Conservation (phyloP, 2,113 vertebrate genomes). For the Anoura caudifer region DNA sequence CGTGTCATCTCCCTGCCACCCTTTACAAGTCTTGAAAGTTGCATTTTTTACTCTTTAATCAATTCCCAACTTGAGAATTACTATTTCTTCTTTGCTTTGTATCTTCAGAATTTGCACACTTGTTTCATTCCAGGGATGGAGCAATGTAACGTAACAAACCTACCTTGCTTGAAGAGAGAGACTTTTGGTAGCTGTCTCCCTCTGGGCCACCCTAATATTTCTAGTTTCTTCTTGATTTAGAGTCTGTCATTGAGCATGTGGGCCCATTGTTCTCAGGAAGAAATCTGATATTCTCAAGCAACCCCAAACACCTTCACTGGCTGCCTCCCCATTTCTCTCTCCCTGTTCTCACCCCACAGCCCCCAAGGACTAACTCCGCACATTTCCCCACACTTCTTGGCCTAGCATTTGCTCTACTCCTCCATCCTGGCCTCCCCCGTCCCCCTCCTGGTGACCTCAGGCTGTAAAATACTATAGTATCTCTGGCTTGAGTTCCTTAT, state of each 20-base stretch:
- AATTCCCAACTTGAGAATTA: conserved; percentile 3
- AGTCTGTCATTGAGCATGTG: conserved; percentile 39
- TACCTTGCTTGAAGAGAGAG: background rate
- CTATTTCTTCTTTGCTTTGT: background rate
- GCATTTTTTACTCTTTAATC: background rate
- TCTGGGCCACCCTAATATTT: background rate
- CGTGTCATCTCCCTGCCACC: background rate
- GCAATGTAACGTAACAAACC: background rate
- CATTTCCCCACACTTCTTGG: conserved; percentile 42
- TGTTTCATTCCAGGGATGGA: conserved; percentile 31
- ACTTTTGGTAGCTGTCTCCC: conserved; percentile 49
- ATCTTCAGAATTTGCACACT: background rate
- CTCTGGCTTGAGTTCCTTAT: conserved; percentile 60
- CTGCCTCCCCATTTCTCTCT: conserved; percentile 39
- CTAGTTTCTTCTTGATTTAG: conserved; percentile 62
- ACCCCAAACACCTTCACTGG: conserved; percentile 55
- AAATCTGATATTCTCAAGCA: conserved; percentile 67
- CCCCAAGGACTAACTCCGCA: conserved; percentile 49
- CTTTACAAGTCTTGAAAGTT: background rate
- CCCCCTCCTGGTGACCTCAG: conserved; percentile 51
- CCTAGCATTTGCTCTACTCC: conserved; percentile 29
- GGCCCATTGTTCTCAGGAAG: conserved; percentile 46
- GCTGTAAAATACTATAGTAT: conserved; percentile 64
- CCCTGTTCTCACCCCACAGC: conserved; percentile 46
- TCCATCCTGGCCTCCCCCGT: conserved; percentile 23